Base-by-base conservation (phyloP, 2,797 vertebrate genomes). In the Dicrostonyx torquatus region DNA sequence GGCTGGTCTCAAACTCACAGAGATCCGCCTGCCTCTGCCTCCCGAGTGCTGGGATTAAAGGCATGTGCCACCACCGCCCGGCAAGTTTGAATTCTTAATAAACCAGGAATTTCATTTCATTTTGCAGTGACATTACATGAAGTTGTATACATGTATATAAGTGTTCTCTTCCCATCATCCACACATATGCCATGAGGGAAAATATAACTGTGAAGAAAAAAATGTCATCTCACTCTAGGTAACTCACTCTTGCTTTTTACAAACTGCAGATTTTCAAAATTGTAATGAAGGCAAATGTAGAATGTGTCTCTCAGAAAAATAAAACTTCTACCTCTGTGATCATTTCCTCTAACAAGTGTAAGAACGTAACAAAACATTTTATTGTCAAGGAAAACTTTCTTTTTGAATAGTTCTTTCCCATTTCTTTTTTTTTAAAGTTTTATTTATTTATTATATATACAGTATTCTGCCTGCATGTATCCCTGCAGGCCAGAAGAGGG, bases 311-410 rank as follows among this genome's bases (percentile, higher is more conserved):
- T 78, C 58, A 18, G 22, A 53, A 75, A 58, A 91, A 79, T 10
- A 91, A 90, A 95, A 93, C 15, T 37, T 79, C 83, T 92, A n/a
- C 88, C 64, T 94, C 34, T 91, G 76, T 76, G 43, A 79, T 58
- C 5, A 1, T 77, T 89, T 87, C 72, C 78, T 84, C 89, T 87
- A 72, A 94, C 78, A 94, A 92, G 89, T 82, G 77, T 24, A 66
- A 88, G 82, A 45, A 17, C 84, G 48, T 93, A 37, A n/a, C 70
- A 90, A 89, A 96, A 94, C 87, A 97, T 91, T 92, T 90, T 84
- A 72, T 80, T 89, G 60, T 85, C 60, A 94, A 86, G 83, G 50
- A 94, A 94, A 94, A 82, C 64, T 94, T 95, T 89, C 62, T 90
- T 85, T 64, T 53, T 70, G 34, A 60, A 64, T 43, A 82, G n/a